A percentile compares a stretch with the other conserved stretches of the same genome.
Evolutionary conservation across 2,797 vertebrate genomes (phyloP).

Genomic region (Lerista edwardsae): DNA sequence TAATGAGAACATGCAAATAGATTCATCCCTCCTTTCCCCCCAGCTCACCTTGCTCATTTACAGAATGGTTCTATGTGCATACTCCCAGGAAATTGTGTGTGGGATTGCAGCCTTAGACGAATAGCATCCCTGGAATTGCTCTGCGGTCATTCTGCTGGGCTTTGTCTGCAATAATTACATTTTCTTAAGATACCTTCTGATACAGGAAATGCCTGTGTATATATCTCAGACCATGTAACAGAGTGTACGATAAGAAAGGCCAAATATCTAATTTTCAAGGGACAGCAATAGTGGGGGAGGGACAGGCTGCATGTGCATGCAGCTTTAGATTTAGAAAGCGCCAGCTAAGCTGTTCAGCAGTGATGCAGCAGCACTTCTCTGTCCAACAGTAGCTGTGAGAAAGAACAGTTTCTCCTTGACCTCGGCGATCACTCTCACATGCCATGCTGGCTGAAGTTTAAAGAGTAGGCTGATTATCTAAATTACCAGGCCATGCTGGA

Average conservation of each 20-base stretch:
- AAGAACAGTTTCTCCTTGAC: constrained; percentile 50
- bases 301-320: not conserved
- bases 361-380: fast-evolving
- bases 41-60: not conserved
- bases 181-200: fast-evolving
- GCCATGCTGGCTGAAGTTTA: constrained; percentile 43
- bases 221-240: fast-evolving
- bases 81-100: too few species aligned
- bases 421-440: not conserved
- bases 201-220: constrained; percentile 1
- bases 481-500: constrained; percentile 26
- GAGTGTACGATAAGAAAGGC: not conserved
- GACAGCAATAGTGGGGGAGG: not conserved
- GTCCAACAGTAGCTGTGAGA: fast-evolving
- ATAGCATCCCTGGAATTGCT: not conserved
- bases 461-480: constrained; percentile 33
- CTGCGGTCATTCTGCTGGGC: not conserved
- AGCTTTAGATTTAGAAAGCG: not conserved
- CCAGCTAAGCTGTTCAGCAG: constrained; percentile 15
- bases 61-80: too few species aligned
- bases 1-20: fast-evolving
- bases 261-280: not conserved
- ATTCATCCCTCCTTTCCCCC: not conserved
- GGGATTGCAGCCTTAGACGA: too few species aligned
- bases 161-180: not conserved